Conservation (phyloP, 2,797 vertebrate genomes). For the Mormyrus hasselquistii region DNA sequence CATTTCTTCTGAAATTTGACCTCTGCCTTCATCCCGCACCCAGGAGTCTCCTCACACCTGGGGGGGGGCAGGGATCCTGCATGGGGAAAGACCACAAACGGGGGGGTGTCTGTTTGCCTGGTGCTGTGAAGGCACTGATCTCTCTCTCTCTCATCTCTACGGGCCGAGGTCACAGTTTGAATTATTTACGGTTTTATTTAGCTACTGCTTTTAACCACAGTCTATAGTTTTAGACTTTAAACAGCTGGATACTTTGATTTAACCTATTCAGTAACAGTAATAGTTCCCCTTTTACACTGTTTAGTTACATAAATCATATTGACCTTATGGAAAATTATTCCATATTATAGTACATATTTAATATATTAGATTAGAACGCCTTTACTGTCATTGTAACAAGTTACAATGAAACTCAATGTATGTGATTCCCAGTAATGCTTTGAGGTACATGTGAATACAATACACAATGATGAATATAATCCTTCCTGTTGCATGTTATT, state of each 20-base stretch:
- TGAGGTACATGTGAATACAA: background rate
- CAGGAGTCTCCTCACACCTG: background rate
- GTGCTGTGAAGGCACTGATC: conserved; percentile 13
- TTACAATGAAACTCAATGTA: background rate
- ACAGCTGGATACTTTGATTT: background rate
- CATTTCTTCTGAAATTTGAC: background rate
- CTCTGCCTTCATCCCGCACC: background rate
- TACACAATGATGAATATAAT: background rate
- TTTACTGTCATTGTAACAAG: background rate
- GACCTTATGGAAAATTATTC: background rate
- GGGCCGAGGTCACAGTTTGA: conserved; percentile 3
- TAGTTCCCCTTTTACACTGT: background rate
- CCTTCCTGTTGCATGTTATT: background rate
- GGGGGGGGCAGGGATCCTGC: background rate
- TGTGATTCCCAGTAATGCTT: background rate
- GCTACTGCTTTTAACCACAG: background rate
- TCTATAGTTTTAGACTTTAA: conserved; percentile 4
- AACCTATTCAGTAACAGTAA: background rate
- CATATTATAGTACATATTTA: background rate
- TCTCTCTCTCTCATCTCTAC: background rate
- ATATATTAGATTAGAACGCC: background rate
- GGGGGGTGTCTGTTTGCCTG: background rate
- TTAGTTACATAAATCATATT: background rate
- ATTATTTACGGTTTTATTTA: conserved; percentile 11
- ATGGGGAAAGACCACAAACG: background rate